Evolutionary conservation across 2,797 vertebrate genomes (phyloP).

Genomic region (Falco rusticolus): DNA sequence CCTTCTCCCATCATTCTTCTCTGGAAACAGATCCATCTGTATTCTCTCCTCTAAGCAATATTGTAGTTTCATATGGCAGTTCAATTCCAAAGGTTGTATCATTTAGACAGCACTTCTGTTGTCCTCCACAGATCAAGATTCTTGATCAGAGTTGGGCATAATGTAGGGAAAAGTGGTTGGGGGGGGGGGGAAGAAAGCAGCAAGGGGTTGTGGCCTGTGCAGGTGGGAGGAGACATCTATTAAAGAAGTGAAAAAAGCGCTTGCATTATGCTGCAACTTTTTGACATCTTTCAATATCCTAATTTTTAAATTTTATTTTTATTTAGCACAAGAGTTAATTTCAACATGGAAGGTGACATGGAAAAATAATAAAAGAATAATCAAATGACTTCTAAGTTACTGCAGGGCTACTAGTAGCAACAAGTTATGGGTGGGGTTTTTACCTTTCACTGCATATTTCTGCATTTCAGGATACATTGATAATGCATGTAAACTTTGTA

Average conservation of each 20-base stretch:
- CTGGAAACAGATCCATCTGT: neutral
- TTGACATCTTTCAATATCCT: neutral
- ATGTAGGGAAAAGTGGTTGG: neutral
- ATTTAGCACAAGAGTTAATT: conserved; percentile 4
- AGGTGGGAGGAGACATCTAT: neutral
- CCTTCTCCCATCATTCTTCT: neutral
- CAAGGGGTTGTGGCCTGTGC: neutral
- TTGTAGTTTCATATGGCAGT: neutral
- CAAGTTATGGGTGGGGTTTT: neutral
- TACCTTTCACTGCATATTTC: neutral
- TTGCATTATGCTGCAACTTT: neutral
- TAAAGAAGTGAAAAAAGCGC: neutral
- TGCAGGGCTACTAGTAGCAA: neutral
- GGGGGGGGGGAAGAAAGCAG: no score
- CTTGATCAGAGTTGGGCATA: neutral
- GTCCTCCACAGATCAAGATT: neutral
- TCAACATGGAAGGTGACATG: neutral
- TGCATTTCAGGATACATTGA: conserved; percentile 18
- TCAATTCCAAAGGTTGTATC: neutral
- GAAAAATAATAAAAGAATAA: conserved; percentile 4
- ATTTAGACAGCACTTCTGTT: neutral
- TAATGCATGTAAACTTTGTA: neutral
- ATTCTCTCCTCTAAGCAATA: neutral
- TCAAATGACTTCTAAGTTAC: neutral
- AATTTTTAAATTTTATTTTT: neutral